These are phyloP conservation scores for Orchesella cincta DNA, from an alignment of 1,140 invertebrate genomes.

Conservation along the genomic window DNA sequence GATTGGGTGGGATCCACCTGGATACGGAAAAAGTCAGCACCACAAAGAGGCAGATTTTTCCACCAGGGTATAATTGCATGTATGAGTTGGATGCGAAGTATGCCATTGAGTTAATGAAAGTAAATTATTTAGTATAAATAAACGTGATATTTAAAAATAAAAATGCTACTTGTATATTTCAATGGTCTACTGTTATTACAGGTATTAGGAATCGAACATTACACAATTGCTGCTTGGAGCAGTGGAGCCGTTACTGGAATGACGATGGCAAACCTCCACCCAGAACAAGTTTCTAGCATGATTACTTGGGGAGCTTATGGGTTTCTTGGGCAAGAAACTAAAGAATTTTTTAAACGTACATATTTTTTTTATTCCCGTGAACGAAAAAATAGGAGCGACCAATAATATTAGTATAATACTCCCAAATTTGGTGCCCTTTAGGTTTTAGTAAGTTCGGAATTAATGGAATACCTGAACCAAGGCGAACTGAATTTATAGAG, in stretches of 20 bases:
- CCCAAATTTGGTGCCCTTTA: too few species aligned
- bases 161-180: too few species aligned
- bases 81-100: background rate
- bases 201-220: background rate
- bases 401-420: too few species aligned
- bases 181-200: too few species aligned
- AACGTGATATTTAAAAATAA: too few species aligned
- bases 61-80: background rate
- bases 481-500: background rate
- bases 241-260: background rate
- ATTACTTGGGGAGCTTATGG: conserved; percentile 1
- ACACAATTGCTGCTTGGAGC: background rate
- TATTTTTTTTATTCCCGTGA: too few species aligned
- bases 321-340: too few species aligned
- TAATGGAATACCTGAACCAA: background rate
- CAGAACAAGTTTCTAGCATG: background rate
- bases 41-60: conserved; percentile 19
- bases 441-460: background rate
- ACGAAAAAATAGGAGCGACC: too few species aligned
- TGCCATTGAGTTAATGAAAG: background rate
- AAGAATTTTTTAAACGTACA: too few species aligned
- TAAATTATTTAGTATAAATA: too few species aligned
- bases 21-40: conserved; percentile 36
- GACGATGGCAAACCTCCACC: background rate
- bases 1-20: conserved; percentile 37